Evolutionary conservation across 1,140 invertebrate genomes (phyloP), one percentile per base, ranked within the genome.

Genomic region (Condylostylus longicornis): DNA sequence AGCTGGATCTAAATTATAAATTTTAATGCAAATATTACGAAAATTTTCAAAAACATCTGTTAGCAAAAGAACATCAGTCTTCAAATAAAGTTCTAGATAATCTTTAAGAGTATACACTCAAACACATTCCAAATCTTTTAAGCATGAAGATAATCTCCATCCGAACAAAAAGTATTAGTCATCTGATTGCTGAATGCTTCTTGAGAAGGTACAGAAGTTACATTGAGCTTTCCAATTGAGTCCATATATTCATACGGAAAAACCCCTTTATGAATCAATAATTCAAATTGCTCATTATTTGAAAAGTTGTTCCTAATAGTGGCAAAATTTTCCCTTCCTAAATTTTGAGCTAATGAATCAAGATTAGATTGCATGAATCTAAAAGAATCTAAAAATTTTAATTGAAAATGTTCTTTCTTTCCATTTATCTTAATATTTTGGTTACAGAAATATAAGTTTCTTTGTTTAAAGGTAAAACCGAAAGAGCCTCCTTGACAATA

Each of bases 41-140:
- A 52, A 55, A 36, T 44, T 46, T 41, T 53, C 37, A 43, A 49
- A 53, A 12, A 50, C 28, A 35, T 49, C 44, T 14, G 45, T 38
- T 28, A 57, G 27, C 10, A 53, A 18, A 17, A 47, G 33, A 4
- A 47, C 45, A 40, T 50, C 46, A 3, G 34, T 32, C 31, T 45
- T 40, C 4, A 49, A 18, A 40, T 54, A 51, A 18, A 53, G 31
- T 28, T 46, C 35, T 27, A 34, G 33, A 37, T 52, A 54, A 20
- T 51, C 43, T n/a, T 41, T 41, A n/a, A 53, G 15, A n/a, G 34
- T 49, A 22, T 37, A 31, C 18, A 42, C 33, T 38, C 14, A 42
- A 44, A 44, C 12, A n/a, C 28, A 17, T 33, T 13, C 43, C 43
- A 44, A 14, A 44, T 35, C 4, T 15, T 20, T 32, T 37, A 6